A percentile compares a stretch with the other conserved stretches of the same genome.
These are phyloP conservation scores for Xiphophorus hellerii DNA, from an alignment of 2,113 vertebrate species.

Conservation along the genomic window DNA sequence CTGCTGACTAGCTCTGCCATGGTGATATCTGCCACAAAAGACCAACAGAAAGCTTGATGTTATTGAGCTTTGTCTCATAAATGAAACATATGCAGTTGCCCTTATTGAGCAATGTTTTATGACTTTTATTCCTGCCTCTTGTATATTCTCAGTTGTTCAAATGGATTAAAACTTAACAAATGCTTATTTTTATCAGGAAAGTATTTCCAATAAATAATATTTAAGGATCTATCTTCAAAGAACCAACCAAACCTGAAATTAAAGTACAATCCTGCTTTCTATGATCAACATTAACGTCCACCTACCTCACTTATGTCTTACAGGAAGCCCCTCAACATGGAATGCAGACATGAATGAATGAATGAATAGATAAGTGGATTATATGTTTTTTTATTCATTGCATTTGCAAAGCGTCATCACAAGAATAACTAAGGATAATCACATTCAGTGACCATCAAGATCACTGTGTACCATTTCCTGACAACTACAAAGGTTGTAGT, in stretches of 20 bases:
- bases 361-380: neutral
- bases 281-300: neutral
- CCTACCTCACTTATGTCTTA: neutral
- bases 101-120: constrained; percentile 9
- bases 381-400: too few species aligned
- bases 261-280: neutral
- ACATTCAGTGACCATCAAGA: too few species aligned
- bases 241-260: neutral
- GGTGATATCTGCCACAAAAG: neutral
- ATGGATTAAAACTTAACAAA: neutral
- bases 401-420: too few species aligned
- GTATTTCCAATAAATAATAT: neutral
- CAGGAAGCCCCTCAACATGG: neutral
- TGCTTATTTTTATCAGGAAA: neutral
- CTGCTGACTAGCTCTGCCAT: constrained; percentile 13
- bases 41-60: neutral
- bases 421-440: too few species aligned
- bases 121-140: neutral
- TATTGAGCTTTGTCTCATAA: constrained; percentile 3
- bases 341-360: neutral
- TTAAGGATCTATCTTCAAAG: neutral
- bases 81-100: constrained; percentile 11
- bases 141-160: neutral
- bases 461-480: too few species aligned
- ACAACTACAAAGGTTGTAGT: neutral